Conservation (phyloP, 2,797 vertebrate species). For the Notamacropus eugenii region DNA sequence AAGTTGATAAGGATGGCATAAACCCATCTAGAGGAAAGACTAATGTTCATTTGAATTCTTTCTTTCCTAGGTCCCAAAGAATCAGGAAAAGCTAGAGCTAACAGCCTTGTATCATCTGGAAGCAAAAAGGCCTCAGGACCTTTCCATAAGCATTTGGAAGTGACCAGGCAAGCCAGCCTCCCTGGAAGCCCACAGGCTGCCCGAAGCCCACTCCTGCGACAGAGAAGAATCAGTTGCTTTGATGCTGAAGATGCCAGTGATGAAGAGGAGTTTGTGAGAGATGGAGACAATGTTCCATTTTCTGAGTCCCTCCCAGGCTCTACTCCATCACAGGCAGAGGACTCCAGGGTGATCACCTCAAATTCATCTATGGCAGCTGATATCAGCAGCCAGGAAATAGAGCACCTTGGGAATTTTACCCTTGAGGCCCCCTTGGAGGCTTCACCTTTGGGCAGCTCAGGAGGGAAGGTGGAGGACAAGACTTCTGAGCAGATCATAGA, state of each 20-base stretch:
- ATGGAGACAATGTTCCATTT: constrained; percentile 74
- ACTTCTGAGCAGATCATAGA: constrained; percentile 70
- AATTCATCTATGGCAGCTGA: constrained; percentile 82
- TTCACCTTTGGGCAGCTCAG: constrained; percentile 72
- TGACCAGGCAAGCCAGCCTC: constrained; percentile 83
- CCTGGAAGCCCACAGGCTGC: constrained; percentile 86
- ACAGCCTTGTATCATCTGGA: constrained; percentile 74
- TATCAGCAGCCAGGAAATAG: constrained; percentile 81
- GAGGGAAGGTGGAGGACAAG: constrained; percentile 81
- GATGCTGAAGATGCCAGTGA: constrained; percentile 88
- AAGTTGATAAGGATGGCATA: not conserved
- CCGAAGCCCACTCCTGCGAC: constrained; percentile 92
- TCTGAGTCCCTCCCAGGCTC: constrained; percentile 74
- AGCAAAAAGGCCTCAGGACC: constrained; percentile 73
- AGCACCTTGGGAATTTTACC: constrained; percentile 79
- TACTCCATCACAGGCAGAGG: constrained; percentile 69
- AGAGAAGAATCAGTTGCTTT: constrained; percentile 88
- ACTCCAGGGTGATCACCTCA: constrained; percentile 74
- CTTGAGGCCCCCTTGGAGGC: constrained; percentile 69
- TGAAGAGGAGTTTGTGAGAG: constrained; percentile 79
- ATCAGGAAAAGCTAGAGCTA: constrained; percentile 77
- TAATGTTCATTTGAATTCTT: constrained; percentile 1
- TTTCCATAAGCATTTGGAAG: constrained; percentile 80
- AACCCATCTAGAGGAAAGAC: not conserved
- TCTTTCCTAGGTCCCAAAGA: constrained; percentile 81